Percentiles rank a stretch among this genome's conserved stretches.
These are phyloP conservation scores for Laterallus jamaicensis DNA, from an alignment of 2,113 vertebrate genomes.

Conservation along the genomic window DNA sequence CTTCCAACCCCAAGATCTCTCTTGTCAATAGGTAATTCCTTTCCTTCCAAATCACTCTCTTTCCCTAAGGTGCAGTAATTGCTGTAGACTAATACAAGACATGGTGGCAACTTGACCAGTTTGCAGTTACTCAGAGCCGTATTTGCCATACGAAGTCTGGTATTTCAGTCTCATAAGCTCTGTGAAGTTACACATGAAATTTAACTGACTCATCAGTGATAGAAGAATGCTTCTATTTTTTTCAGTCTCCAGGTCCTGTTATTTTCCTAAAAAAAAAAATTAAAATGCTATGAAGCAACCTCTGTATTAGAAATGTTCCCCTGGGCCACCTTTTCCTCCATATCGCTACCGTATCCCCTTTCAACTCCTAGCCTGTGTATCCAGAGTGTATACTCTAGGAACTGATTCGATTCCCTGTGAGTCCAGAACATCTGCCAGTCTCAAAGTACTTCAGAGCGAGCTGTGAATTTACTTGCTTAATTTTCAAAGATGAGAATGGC, in stretches of 20 bases:
- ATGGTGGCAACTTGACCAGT: neutral
- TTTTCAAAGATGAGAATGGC: neutral
- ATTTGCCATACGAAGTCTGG: neutral
- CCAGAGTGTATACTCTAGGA: neutral
- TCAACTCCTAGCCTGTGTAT: neutral
- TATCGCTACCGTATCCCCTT: neutral
- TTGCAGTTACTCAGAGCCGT: neutral
- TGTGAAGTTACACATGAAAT: neutral
- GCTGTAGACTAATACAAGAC: neutral
- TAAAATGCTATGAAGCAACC: neutral
- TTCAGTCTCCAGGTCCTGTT: neutral
- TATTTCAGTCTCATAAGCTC: neutral
- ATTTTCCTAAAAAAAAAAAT: neutral
- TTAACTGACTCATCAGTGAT: neutral
- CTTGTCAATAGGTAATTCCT: neutral
- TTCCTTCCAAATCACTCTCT: neutral
- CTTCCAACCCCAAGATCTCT: neutral
- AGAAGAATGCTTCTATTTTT: neutral
- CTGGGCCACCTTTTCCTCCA: neutral
- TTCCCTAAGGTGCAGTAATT: neutral
- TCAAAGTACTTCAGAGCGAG: neutral
- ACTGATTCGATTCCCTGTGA: neutral
- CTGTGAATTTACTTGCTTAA: neutral
- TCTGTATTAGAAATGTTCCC: neutral
- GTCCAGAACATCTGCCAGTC: neutral